Evolutionary conservation across 2,797 vertebrate genomes (phyloP).

Genomic region (Rhinella marina): DNA sequence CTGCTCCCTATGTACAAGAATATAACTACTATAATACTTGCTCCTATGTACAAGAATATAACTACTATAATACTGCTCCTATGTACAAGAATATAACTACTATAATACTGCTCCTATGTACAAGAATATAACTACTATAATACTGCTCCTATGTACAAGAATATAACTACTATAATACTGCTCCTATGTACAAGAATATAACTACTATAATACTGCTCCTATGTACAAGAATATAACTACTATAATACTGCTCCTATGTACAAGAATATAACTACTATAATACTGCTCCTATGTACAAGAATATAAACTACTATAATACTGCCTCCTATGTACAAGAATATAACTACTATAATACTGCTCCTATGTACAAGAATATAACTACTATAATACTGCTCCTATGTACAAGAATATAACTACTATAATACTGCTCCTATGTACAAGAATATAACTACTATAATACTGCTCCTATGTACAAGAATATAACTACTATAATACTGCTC

Average conservation of each 20-base stretch:
- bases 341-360: slow-evolving; percentile 3
- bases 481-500: no score
- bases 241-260: neutral
- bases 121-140: slow-evolving; percentile 13
- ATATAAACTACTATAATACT: slow-evolving; percentile 7
- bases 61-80: slow-evolving; percentile 1
- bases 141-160: neutral
- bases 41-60: neutral
- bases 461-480: no score
- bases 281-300: slow-evolving; percentile 10
- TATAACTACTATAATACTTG: no score
- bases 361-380: neutral
- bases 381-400: neutral
- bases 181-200: slow-evolving; percentile 9
- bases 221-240: slow-evolving; percentile 2
- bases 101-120: slow-evolving; percentile 4
- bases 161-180: neutral
- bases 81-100: no score
- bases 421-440: no score
- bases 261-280: slow-evolving; percentile 10
- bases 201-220: slow-evolving; percentile 1
- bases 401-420: no score
- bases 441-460: no score
- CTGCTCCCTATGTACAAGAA: no score
- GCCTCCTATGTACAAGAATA: no score